Conservation (phyloP, 92 coral and sea anemone genomes). For the Porites evermanni region DNA sequence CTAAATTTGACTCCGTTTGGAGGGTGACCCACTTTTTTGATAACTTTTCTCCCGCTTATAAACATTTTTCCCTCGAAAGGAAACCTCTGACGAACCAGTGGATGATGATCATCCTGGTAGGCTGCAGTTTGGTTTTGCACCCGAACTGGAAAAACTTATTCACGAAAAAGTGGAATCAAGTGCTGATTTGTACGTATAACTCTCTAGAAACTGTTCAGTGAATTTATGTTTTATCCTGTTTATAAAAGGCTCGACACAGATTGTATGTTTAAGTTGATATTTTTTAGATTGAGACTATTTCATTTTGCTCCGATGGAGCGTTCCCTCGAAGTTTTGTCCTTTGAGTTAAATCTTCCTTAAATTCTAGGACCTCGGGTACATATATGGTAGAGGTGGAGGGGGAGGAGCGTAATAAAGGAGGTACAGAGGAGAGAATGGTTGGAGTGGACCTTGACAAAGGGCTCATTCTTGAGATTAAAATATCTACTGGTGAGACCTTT, state of each 20-base stretch:
- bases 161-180: constrained; percentile 77
- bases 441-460: constrained; percentile 92
- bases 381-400: constrained; percentile 88
- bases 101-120: constrained; percentile 65
- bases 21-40: neutral
- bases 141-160: constrained; percentile 86
- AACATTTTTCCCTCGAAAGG: neutral
- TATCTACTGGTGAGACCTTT: constrained; percentile 79
- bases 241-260: neutral
- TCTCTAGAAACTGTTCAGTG: neutral
- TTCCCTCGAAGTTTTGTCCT: neutral
- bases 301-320: too few species aligned
- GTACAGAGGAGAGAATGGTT: constrained; percentile 91
- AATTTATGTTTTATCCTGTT: neutral
- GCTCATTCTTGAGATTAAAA: constrained; percentile 89
- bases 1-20: neutral
- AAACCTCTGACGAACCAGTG: neutral
- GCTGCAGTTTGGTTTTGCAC: constrained; percentile 88
- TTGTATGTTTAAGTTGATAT: too few species aligned
- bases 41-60: neutral
- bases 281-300: too few species aligned
- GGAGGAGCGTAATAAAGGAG: constrained; percentile 11
- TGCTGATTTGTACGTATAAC: constrained; percentile 65
- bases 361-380: constrained; percentile 79
- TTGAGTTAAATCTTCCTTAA: neutral